Conservation (phyloP, 1,140 invertebrate genomes). For the Drosophila erecta region DNA sequence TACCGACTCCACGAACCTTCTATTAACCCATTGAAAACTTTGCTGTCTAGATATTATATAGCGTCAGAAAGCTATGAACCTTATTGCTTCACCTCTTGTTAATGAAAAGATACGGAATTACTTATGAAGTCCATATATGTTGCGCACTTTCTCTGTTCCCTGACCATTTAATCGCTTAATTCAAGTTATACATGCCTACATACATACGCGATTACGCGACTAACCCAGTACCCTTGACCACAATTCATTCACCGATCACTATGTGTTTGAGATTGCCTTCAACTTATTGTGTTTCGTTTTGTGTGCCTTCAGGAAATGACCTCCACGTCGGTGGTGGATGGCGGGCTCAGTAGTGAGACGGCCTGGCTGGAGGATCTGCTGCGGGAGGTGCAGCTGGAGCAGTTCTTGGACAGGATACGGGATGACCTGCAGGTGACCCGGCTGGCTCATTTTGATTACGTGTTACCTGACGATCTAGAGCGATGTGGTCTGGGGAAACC, state of each 20-base stretch:
- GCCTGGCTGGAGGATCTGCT: constrained; percentile 93
- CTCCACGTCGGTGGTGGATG: constrained; percentile 49
- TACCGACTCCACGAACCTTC: too few species aligned
- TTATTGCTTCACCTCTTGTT: constrained; percentile 3
- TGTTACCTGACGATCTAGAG: constrained; percentile 96
- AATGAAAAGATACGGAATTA: constrained; percentile 15
- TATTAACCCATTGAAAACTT: neutral
- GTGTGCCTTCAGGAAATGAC: constrained; percentile 34
- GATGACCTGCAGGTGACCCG: constrained; percentile 97
- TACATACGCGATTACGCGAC: constrained; percentile 6
- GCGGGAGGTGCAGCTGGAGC: constrained; percentile 95
- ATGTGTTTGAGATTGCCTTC: neutral
- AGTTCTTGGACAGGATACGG: constrained; percentile 94
- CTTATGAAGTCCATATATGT: constrained; percentile 15
- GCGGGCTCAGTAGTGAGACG: constrained; percentile 84
- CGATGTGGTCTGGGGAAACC: constrained; percentile 97
- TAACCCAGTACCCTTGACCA: constrained; percentile 12
- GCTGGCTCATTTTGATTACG: constrained; percentile 97
- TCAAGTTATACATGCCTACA: neutral
- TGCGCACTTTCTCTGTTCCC: constrained; percentile 8
- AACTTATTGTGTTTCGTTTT: constrained; percentile 8
- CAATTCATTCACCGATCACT: constrained; percentile 25
- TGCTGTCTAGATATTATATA: neutral
- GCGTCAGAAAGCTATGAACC: neutral
- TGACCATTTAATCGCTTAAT: neutral